These are phyloP conservation scores for Otis tarda DNA, from an alignment of 2,113 vertebrate genomes.

Conservation along the genomic window DNA sequence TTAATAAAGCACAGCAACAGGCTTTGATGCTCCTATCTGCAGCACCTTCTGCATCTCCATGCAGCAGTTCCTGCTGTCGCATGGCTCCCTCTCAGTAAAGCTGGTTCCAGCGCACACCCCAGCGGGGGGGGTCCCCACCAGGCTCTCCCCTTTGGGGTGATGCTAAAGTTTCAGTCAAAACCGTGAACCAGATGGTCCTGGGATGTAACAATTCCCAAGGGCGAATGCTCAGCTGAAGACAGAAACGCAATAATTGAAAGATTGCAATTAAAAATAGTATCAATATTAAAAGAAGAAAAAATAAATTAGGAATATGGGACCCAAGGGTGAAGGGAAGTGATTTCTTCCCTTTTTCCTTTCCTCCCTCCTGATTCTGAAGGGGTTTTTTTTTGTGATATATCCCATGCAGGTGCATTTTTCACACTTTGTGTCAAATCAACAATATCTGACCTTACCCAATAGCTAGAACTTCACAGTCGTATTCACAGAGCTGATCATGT, in stretches of 20 bases:
- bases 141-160: neutral
- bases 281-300: neutral
- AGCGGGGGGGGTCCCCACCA: neutral
- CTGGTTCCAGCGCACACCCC: neutral
- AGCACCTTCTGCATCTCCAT: neutral
- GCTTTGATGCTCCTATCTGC: neutral
- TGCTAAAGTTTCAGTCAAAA: neutral
- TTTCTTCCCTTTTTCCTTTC: neutral
- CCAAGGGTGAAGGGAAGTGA: too few species aligned
- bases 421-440: neutral
- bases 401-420: neutral
- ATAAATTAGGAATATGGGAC: neutral
- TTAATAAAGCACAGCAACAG: neutral
- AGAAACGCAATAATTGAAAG: neutral
- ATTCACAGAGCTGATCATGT: rapidly evolving
- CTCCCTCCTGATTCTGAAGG: neutral
- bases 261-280: neutral
- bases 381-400: neutral
- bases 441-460: neutral
- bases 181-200: neutral
- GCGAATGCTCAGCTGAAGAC: neutral
- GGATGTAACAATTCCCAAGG: neutral
- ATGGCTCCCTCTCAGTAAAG: neutral
- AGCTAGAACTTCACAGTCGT: neutral
- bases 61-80: neutral